Conservation (phyloP, 2,888 invertebrate species). For the Pristionchus exspectatus region DNA sequence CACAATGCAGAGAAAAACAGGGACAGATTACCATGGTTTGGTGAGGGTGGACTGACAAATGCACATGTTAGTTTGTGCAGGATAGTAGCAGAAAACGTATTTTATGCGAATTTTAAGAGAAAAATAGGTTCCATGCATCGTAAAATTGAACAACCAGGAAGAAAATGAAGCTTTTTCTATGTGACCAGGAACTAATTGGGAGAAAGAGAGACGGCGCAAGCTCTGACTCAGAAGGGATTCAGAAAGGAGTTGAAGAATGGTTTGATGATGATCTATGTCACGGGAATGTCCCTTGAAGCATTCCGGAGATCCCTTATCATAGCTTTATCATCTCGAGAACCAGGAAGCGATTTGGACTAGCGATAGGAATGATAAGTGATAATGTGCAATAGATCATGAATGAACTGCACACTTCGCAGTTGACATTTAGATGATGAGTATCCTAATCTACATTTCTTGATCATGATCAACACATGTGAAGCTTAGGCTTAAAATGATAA, state of each 20-base stretch:
- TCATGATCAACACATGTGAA: background rate
- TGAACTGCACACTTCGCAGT: background rate
- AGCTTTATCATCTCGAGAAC: background rate
- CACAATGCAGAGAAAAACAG: too few species aligned
- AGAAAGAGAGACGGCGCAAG: background rate
- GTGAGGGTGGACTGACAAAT: too few species aligned
- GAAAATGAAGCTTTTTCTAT: background rate
- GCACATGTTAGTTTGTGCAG: too few species aligned
- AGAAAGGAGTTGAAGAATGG: background rate
- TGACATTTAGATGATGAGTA: too few species aligned
- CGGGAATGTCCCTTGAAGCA: too few species aligned
- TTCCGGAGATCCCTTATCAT: too few species aligned
- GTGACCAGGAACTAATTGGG: conserved; percentile 11
- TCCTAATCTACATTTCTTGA: too few species aligned
- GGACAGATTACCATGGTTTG: too few species aligned
- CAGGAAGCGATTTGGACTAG: background rate
- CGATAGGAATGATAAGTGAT: background rate
- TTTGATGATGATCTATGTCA: background rate
- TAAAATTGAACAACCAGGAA: background rate
- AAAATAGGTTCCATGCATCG: background rate
- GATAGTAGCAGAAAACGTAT: too few species aligned
- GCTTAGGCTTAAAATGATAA: background rate
- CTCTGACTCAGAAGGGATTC: background rate
- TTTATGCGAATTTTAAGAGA: background rate
- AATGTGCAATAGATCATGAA: background rate